phyloP scores from a whole-genome alignment of 1,140 invertebrate species.

The Tenebrio molitor region DNA sequence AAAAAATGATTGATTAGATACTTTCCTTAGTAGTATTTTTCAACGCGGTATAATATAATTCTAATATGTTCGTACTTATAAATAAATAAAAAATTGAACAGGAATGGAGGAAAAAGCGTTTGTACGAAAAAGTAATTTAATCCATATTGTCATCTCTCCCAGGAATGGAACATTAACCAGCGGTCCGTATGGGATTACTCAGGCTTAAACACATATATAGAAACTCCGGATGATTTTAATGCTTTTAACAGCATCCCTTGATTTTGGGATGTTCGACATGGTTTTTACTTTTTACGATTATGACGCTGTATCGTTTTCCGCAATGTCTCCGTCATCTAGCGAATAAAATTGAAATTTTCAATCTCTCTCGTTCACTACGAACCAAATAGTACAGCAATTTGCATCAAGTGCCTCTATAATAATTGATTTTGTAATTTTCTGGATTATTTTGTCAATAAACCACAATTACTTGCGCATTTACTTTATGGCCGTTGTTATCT shows the following conservation, averaged over 20 bases:
- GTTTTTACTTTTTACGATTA: slow-evolving; percentile 40
- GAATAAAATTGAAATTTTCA: background rate
- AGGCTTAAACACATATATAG: slow-evolving; percentile 26
- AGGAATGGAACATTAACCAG: slow-evolving; percentile 18
- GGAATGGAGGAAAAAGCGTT: background rate
- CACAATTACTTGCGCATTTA: background rate
- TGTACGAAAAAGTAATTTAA: slow-evolving; percentile 9
- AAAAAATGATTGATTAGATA: slow-evolving; percentile 29
- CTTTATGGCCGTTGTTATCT: background rate
- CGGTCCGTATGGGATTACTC: slow-evolving; percentile 28
- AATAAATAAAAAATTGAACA: slow-evolving; percentile 5
- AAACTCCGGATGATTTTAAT: slow-evolving; percentile 31
- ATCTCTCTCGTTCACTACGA: background rate
- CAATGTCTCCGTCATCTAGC: background rate
- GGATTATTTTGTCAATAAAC: slow-evolving; percentile 8
- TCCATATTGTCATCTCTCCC: slow-evolving; percentile 1
- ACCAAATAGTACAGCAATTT: background rate
- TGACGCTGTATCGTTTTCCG: slow-evolving; percentile 3
- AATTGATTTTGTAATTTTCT: slow-evolving; percentile 2
- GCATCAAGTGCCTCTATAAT: background rate
- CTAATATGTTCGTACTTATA: too few species aligned
- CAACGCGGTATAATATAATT: too few species aligned
- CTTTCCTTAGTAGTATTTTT: background rate
- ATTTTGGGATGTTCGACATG: slow-evolving; percentile 30
- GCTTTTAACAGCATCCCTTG: slow-evolving; percentile 14